Evolutionary conservation across 1,140 invertebrate species (phyloP).

Genomic region (Mylabris phalerata): DNA sequence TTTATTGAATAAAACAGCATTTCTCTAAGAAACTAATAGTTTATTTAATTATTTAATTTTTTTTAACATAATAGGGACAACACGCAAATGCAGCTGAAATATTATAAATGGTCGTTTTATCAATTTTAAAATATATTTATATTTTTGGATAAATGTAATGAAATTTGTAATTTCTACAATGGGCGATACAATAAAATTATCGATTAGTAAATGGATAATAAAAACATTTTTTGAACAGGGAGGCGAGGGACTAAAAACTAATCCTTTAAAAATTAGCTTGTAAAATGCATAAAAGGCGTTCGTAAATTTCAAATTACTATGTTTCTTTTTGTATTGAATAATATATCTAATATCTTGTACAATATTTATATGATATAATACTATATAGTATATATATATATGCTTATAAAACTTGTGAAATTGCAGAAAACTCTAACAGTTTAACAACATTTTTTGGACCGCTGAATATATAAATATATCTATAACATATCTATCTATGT

Average conservation of each 20-base stretch:
- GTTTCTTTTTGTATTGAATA: too few species aligned
- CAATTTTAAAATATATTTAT: too few species aligned
- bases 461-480: constrained; percentile 38
- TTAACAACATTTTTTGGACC: constrained; percentile 41
- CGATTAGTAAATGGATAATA: too few species aligned
- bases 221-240: too few species aligned
- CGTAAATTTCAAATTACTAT: too few species aligned
- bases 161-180: too few species aligned
- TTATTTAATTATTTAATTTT: constrained; percentile 30
- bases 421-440: constrained; percentile 43
- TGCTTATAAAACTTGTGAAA: constrained; percentile 43
- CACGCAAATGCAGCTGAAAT: constrained; percentile 38
- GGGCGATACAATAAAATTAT: too few species aligned
- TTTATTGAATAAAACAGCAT: constrained; percentile 1
- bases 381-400: constrained; percentile 37
- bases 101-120: constrained; percentile 23
- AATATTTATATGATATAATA: constrained; percentile 15
- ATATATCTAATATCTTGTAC: too few species aligned
- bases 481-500: constrained; percentile 16
- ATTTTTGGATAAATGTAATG: too few species aligned
- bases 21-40: constrained; percentile 38
- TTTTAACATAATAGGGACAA: constrained; percentile 35
- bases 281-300: too few species aligned
- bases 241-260: too few species aligned
- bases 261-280: too few species aligned